Percentiles rank a stretch among this genome's conserved stretches.
These are phyloP conservation scores for Sarcophaga caerulescens DNA, from an alignment of 2,888 invertebrate species.

Conservation along the genomic window DNA sequence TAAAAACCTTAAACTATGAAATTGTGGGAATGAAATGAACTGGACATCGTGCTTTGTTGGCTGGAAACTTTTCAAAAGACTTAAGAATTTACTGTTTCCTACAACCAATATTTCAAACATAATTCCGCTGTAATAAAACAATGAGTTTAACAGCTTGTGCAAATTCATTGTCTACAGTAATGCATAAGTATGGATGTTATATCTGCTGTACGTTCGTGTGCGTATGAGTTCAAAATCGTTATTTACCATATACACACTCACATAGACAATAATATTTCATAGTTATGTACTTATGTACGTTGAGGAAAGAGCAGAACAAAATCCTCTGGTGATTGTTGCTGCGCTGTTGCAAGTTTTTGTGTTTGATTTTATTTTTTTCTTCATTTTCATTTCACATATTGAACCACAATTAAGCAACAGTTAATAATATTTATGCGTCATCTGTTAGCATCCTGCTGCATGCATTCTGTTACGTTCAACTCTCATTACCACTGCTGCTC, in stretches of 20 bases:
- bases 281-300: background rate
- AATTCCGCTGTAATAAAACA: slow-evolving; percentile 7
- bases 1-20: too few relatives aligned
- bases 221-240: background rate
- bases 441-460: slow-evolving; percentile 56
- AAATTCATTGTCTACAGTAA: background rate
- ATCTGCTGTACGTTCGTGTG: background rate
- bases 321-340: background rate
- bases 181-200: background rate
- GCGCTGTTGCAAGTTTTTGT: background rate
- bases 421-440: slow-evolving; percentile 49
- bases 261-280: background rate
- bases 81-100: background rate
- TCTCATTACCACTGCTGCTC: background rate
- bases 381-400: slow-evolving; percentile 1
- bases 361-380: too few relatives aligned
- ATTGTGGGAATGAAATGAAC: too few relatives aligned
- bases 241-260: background rate
- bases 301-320: background rate
- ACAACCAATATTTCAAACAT: slow-evolving; percentile 12
- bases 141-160: background rate
- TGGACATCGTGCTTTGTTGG: too few relatives aligned
- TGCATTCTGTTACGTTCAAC: background rate
- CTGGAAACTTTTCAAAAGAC: background rate
- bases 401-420: slow-evolving; percentile 55